Conservation (phyloP, 2,113 vertebrate genomes). For the Sinocyclocheilus rhinocerous region DNA sequence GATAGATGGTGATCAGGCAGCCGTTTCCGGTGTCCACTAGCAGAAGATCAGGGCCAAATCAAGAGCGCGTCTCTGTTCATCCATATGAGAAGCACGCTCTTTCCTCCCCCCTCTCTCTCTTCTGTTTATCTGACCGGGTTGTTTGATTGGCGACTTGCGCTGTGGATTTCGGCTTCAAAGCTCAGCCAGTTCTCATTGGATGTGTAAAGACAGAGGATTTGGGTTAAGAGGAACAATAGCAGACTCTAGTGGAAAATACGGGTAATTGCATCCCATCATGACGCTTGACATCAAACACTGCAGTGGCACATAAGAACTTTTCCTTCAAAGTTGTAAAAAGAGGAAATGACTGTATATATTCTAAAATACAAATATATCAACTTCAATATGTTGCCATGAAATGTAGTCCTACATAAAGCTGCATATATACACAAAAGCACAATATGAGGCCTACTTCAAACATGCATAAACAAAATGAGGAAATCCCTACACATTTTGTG, state of each 20-base stretch:
- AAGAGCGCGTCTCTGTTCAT: background rate
- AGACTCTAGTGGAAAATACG: constrained; percentile 35
- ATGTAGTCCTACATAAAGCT: background rate
- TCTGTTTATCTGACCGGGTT: constrained; percentile 32
- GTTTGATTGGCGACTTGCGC: constrained; percentile 37
- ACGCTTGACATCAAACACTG: background rate
- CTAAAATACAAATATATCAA: background rate
- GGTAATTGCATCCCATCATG: constrained; percentile 15
- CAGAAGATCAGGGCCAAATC: background rate
- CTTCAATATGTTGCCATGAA: background rate
- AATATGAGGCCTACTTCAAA: background rate
- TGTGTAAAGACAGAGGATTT: background rate
- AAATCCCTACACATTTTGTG: background rate
- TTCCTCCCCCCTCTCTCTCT: background rate
- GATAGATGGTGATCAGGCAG: constrained; percentile 15
- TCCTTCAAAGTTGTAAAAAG: background rate
- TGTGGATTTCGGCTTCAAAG: constrained; percentile 27
- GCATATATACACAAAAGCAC: background rate
- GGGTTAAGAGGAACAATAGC: constrained; percentile 6
- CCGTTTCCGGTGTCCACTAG: constrained; percentile 25
- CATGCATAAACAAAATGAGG: background rate
- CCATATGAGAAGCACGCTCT: background rate
- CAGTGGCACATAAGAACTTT: background rate
- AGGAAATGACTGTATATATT: background rate
- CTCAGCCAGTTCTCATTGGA: constrained; percentile 38